A percentile compares a stretch with the other conserved stretches of the same genome.
Evolutionary conservation across 2,797 vertebrate genomes (phyloP).

Genomic region (Chelon auratus): DNA sequence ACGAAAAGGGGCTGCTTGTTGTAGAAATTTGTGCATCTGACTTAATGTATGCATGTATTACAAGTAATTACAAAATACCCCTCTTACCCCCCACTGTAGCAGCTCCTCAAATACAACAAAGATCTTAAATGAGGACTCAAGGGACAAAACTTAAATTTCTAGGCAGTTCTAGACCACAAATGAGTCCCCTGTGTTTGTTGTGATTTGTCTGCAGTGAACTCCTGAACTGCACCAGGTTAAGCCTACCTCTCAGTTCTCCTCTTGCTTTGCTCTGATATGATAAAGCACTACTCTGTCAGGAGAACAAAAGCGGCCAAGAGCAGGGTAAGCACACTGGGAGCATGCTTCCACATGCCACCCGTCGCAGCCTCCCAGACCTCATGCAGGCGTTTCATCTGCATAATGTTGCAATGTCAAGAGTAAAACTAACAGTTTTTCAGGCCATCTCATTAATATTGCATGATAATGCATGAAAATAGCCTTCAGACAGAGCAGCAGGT

Average conservation of each 20-base stretch:
- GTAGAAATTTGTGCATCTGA: no score
- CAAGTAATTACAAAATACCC: not conserved
- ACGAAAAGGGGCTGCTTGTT: not conserved
- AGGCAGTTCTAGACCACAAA: not conserved
- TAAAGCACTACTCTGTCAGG: slow-evolving; percentile 66
- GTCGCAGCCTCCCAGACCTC: slow-evolving; percentile 40
- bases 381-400: slow-evolving; percentile 13
- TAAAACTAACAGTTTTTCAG: slow-evolving; percentile 51
- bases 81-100: no score
- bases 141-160: not conserved
- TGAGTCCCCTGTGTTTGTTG: not conserved
- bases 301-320: slow-evolving; percentile 60
- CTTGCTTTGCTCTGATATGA: slow-evolving; percentile 65
- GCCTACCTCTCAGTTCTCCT: slow-evolving; percentile 38
- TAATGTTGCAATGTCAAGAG: slow-evolving; percentile 47
- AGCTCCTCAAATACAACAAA: not conserved
- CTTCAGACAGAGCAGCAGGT: slow-evolving; percentile 17
- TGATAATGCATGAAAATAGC: slow-evolving; percentile 67
- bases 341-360: slow-evolving; percentile 67
- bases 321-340: slow-evolving; percentile 34
- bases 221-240: slow-evolving; percentile 54
- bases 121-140: not conserved
- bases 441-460: slow-evolving; percentile 65
- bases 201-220: slow-evolving; percentile 60
- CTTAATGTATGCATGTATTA: not conserved